These are phyloP conservation scores for Tetrao urogallus DNA, from an alignment of 2,113 vertebrate species.

Conservation along the genomic window DNA sequence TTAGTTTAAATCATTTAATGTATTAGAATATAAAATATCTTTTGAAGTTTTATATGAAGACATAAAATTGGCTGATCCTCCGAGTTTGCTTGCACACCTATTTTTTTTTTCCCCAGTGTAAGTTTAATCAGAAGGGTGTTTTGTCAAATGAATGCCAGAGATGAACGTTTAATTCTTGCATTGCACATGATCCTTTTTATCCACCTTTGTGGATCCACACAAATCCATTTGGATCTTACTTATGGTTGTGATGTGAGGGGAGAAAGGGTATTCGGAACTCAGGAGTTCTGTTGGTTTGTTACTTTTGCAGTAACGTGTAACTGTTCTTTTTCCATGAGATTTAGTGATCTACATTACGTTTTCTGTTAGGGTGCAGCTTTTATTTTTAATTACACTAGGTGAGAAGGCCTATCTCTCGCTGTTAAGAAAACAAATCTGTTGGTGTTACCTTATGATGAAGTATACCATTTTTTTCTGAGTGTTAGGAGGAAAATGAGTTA, in stretches of 20 bases:
- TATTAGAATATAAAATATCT: background rate
- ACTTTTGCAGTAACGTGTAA: background rate
- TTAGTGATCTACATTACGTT: background rate
- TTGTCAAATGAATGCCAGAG: background rate
- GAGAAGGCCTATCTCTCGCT: background rate
- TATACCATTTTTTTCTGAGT: background rate
- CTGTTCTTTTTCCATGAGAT: background rate
- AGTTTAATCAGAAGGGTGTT: background rate
- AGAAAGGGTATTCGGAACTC: background rate
- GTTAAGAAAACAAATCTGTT: background rate
- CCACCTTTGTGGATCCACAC: background rate
- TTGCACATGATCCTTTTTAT: background rate
- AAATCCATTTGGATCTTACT: background rate
- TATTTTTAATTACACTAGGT: background rate
- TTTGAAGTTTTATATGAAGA: background rate
- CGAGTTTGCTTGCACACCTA: background rate
- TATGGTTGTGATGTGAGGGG: background rate
- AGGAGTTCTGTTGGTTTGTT: background rate
- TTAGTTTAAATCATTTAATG: background rate
- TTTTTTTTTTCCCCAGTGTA: background rate
- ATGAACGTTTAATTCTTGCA: background rate
- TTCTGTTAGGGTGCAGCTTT: background rate
- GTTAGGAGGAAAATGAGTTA: background rate
- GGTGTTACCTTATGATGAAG: background rate
- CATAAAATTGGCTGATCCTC: background rate